A percentile compares a stretch with the other conserved stretches of the same genome.
Evolutionary conservation across 2,113 vertebrate genomes (phyloP).

Genomic region (Heptranchias perlo): DNA sequence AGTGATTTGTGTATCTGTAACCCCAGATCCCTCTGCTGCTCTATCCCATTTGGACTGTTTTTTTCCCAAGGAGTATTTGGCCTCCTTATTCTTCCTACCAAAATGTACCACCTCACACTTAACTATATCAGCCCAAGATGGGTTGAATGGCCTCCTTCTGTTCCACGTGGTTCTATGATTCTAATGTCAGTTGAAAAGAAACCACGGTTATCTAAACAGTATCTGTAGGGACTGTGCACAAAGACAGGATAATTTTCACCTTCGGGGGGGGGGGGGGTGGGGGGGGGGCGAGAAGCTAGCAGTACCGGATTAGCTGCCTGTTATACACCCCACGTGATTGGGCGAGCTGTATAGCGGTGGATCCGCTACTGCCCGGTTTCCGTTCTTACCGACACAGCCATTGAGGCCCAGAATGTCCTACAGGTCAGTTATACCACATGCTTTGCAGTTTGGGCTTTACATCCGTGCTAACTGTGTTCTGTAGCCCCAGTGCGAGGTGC

Average conservation of each 20-base stretch:
- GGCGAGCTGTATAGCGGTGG: no score
- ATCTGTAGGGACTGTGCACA: background rate
- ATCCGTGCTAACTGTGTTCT: background rate
- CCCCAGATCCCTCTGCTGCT: no score
- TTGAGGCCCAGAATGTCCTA: background rate
- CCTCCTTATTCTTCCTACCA: no score
- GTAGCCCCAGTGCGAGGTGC: background rate
- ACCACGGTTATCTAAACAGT: background rate
- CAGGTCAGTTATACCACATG: background rate
- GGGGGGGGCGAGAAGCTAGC: background rate
- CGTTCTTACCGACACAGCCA: background rate
- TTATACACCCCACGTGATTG: background rate
- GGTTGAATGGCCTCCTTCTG: no score
- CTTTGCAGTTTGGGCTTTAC: background rate
- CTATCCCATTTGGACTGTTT: no score
- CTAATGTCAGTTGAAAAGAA: background rate
- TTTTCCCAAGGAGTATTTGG: no score
- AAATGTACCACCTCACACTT: no score
- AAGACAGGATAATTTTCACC: background rate
- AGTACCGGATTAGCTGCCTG: background rate
- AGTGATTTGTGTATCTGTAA: no score
- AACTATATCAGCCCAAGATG: no score
- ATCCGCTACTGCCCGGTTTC: no score
- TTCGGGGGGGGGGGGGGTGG: background rate
- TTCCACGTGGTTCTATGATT: no score